Percentiles rank a stretch among this genome's conserved stretches.
Evolutionary conservation across 2,113 vertebrate genomes (phyloP).

Genomic region (Mus musculus): GRCm39 chr9:15711001-15711500

Average conservation of each 20-base stretch:
- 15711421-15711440: not conserved
- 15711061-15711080: not conserved
- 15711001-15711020: not conserved
- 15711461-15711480: not conserved
- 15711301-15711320: not conserved
- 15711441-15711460: not conserved
- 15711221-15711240: not conserved
- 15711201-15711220: not conserved
- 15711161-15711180: not conserved
- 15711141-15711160: conserved; percentile 6
- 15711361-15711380: not conserved
- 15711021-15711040: not conserved
- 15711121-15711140: not conserved
- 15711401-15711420: not conserved
- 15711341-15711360: not conserved
- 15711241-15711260: conserved; percentile 4
- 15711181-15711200: not conserved
- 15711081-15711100: not conserved
- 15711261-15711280: not conserved
- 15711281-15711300: not conserved
- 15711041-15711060: not conserved
- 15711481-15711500: not conserved
- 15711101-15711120: not conserved
- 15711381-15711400: not conserved
- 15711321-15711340: not conserved